Evolutionary conservation across 2,797 vertebrate species (phyloP), one percentile per base, ranked within the genome.

Genomic region (Sparus aurata): DNA sequence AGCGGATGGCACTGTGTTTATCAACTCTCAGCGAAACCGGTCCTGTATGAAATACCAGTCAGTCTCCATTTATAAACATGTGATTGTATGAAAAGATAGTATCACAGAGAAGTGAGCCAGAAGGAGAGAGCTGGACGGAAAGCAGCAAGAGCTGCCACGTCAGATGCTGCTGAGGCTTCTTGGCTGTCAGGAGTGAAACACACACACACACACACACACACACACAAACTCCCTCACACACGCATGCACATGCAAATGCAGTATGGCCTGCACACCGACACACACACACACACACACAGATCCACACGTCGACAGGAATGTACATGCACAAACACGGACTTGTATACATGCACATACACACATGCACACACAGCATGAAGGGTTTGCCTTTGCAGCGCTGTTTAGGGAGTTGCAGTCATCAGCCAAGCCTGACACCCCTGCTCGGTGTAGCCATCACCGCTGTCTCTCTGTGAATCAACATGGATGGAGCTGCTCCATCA

Each of bases 131-230:
- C 89, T 89, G 92, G 91, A 90, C 80, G 72, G 85, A 86, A 85
- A 93, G 89, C 91, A 90, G 90, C 62, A 46, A 87, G 89, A 89
- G 89, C 90, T 94, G 93, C 94, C 94, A 95, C 94, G 93, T 95
- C 93, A 93, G 90, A 93, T 87, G 85, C 87, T 91, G 90, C 91
- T 77, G 87, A 93, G 89, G 90, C 91, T 93, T 93, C 85, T 91
- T 94, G 93, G 93, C 92, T 87, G 88, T 92, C 89, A 89, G 80
- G 75, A 80, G 85, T 85, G 84, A 89, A 83, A 80, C 69, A 75
- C 30, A 79, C 82, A 72, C 77, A 79, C 78, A 60, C 86, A 63
- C 63, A 76, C 61, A 78, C 75, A 78, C 77, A 80, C 66, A 66
- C 63, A 65, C 34, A 69, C 58, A 66, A 62, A 57, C 79, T 74